phyloP scores from a whole-genome alignment of 2,888 invertebrate genomes.

The Apantesis nais region DNA sequence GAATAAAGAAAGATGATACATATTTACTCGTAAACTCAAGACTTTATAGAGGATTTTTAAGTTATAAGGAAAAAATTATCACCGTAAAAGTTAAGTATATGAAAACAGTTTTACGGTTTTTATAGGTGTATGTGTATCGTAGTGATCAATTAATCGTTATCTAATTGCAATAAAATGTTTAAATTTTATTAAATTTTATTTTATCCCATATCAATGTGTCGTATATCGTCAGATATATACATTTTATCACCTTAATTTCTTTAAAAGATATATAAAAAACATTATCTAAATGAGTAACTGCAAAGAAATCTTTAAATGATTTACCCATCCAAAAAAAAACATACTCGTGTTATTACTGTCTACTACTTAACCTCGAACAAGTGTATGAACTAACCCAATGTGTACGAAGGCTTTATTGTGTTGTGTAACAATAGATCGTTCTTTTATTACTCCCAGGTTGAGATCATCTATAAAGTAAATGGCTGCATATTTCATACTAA shows the following conservation, averaged over 20 bases:
- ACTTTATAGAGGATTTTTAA: too few relatives aligned
- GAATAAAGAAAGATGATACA: too few relatives aligned
- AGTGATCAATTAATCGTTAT: too few relatives aligned
- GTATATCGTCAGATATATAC: not conserved
- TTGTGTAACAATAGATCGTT: not conserved
- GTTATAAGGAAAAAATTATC: too few relatives aligned
- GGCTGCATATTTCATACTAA: not conserved
- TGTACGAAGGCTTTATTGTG: not conserved
- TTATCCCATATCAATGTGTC: too few relatives aligned
- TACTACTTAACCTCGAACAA: not conserved
- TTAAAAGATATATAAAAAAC: not conserved
- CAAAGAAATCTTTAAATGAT: not conserved
- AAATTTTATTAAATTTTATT: too few relatives aligned
- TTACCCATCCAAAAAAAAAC: not conserved
- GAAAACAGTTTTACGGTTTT: too few relatives aligned
- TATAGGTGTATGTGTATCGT: too few relatives aligned
- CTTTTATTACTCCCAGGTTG: not conserved
- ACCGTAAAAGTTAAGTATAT: too few relatives aligned
- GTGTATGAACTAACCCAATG: not conserved
- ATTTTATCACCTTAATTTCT: not conserved
- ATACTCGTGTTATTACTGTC: not conserved
- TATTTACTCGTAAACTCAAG: too few relatives aligned
- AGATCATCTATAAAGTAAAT: not conserved
- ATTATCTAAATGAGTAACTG: too few relatives aligned
- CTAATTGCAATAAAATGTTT: too few relatives aligned